phyloP scores from a whole-genome alignment of 2,888 invertebrate genomes.

The Morpho achilles region DNA sequence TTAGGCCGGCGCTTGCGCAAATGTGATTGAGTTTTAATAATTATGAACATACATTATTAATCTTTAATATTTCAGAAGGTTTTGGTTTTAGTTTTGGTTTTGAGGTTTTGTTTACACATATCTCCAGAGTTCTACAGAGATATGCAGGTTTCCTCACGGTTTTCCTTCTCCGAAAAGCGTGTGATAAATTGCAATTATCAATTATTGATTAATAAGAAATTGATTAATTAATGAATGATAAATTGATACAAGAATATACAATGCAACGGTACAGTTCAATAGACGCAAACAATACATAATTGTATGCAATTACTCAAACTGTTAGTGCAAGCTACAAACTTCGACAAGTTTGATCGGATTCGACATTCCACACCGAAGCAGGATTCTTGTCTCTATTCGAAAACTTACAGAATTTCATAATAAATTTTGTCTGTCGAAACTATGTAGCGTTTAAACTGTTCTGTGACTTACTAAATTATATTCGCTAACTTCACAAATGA shows the following conservation, averaged over 20 bases:
- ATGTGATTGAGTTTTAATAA: no score
- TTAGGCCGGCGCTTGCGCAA: no score
- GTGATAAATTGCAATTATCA: no score
- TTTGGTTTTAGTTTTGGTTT: no score
- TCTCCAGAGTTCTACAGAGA: no score
- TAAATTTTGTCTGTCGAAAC: conserved; percentile 23
- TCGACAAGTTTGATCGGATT: conserved; percentile 38
- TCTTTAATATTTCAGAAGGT: no score
- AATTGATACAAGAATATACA: conserved; percentile 2
- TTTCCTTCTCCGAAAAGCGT: no score
- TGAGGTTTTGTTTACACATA: no score
- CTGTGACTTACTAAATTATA: conserved; percentile 8
- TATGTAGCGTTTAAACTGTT: conserved; percentile 18
- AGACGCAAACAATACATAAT: conserved; percentile 27
- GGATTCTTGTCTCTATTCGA: conserved; percentile 26
- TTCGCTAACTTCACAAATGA: conserved; percentile 1
- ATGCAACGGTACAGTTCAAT: conserved; percentile 11
- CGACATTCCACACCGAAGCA: conserved; percentile 33
- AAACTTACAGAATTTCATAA: conserved; percentile 20
- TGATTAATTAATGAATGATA: neutral
- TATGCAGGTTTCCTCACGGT: no score
- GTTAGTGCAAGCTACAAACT: conserved; percentile 32
- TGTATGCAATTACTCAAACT: conserved; percentile 39
- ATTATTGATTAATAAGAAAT: no score
- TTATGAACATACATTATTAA: no score